These are phyloP conservation scores for Ectropis grisescens DNA, from an alignment of 1,140 invertebrate species.

Conservation along the genomic window DNA sequence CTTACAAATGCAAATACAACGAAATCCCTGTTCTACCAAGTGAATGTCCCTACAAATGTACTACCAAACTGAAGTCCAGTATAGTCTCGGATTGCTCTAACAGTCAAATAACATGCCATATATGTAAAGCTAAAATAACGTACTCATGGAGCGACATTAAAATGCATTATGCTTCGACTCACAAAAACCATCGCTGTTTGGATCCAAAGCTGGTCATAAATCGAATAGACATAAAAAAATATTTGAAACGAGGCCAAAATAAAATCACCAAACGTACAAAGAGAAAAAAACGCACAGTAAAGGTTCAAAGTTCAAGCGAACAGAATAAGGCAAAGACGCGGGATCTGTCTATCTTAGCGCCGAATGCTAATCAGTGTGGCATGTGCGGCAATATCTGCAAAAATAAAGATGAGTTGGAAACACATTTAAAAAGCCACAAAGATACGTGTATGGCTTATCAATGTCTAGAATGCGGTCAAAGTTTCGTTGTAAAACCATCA, in stretches of 20 bases:
- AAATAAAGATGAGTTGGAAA: constrained; percentile 56
- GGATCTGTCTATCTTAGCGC: too few relatives aligned
- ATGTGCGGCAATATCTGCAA: constrained; percentile 67
- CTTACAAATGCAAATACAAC: constrained; percentile 31
- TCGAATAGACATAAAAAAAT: constrained; percentile 24
- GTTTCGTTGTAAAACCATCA: constrained; percentile 76
- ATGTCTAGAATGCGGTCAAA: constrained; percentile 78
- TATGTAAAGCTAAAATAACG: constrained; percentile 36
- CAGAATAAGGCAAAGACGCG: too few relatives aligned
- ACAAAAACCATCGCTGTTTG: constrained; percentile 36
- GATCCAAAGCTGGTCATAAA: constrained; percentile 35
- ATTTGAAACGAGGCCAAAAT: constrained; percentile 4
- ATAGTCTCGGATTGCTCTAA: constrained; percentile 2
- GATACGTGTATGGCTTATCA: constrained; percentile 73
- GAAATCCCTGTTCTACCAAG: constrained; percentile 25
- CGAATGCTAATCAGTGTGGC: too few relatives aligned
- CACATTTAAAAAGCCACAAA: constrained; percentile 70
- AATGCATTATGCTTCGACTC: constrained; percentile 34
- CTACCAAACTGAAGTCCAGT: constrained; percentile 2
- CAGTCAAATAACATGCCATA: constrained; percentile 27
- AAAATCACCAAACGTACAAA: constrained; percentile 10
- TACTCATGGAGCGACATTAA: constrained; percentile 43
- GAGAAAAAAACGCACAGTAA: constrained; percentile 14
- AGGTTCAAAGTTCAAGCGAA: too few relatives aligned
- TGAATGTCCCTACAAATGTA: constrained; percentile 38